A percentile compares a stretch with the other conserved stretches of the same genome.
Evolutionary conservation across 2,797 vertebrate genomes (phyloP).

Genomic region (Chanos chanos): DNA sequence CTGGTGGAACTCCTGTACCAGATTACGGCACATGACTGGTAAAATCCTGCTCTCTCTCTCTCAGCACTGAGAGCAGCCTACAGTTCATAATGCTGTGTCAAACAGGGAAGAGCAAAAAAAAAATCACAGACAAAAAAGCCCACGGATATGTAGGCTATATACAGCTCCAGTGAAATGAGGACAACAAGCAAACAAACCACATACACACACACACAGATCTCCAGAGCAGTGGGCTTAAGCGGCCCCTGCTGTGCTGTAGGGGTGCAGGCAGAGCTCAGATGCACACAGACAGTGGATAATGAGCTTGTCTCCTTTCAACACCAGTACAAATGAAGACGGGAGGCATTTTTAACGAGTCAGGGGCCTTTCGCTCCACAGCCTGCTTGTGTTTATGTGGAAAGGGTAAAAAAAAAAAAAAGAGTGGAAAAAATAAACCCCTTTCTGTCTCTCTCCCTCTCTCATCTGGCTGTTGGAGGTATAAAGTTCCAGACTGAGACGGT

Average conservation of each 20-base stretch:
- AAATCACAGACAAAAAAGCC: too few relatives aligned
- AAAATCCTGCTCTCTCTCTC: too few relatives aligned
- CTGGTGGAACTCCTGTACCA: too few relatives aligned
- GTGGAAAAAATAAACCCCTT: neutral
- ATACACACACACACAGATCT: neutral
- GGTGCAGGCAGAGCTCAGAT: neutral
- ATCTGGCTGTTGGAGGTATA: slow-evolving; percentile 55
- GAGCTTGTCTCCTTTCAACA: slow-evolving; percentile 45
- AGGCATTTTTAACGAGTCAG: slow-evolving; percentile 27
- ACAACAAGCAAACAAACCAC: neutral
- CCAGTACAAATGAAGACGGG: slow-evolving; percentile 12
- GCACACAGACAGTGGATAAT: slow-evolving; percentile 46
- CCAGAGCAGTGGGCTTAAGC: neutral
- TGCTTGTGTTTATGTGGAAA: slow-evolving; percentile 5
- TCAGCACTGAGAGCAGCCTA: too few relatives aligned
- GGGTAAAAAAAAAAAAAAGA: neutral
- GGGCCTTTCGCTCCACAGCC: slow-evolving; percentile 16
- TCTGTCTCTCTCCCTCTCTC: slow-evolving; percentile 21
- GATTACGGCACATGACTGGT: too few relatives aligned
- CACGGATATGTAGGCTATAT: too few relatives aligned
- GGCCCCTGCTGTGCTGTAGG: neutral
- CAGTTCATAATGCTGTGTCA: too few relatives aligned
- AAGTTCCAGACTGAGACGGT: slow-evolving; percentile 59
- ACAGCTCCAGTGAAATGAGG: too few relatives aligned
- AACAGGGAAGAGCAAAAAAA: too few relatives aligned